Evolutionary conservation across 2,797 vertebrate genomes (phyloP), one percentile per base, ranked within the genome.

Genomic region (Lacerta viridis): DNA sequence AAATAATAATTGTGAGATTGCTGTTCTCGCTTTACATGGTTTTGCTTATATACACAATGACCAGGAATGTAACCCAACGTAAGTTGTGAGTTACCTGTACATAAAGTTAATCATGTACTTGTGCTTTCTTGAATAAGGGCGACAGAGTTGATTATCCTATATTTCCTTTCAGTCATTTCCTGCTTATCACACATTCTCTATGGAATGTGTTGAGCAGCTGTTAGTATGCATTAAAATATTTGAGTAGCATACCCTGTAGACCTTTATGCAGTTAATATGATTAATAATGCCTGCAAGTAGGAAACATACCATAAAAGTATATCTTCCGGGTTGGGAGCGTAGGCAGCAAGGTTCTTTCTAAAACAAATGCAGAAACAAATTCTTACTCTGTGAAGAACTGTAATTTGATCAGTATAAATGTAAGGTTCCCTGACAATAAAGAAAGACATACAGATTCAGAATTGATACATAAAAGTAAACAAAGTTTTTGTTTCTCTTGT

Each of bases 181-280:
- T 88, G 74, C 0, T 5, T 91, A 76, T 93, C 18, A 7, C 83
- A 1, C 89, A 36, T 93, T 91, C 82, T 93, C 59, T 33, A 50
- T 61, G 55, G 90, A 68, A 81, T 93, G 10, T 77, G 83, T 87
- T 88, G 91, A 89, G 76, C 91, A 95, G 92, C 87, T 91, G 89
- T 69, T 94, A 50, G 86, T 93, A 20, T 66, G 9, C 86, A 5
- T 93, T 90, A 59, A 85, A 92, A 81, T 74, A 86, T 90, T 88
- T 5, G 59, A 87, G 59, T 25, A 43, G 43, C 13, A 86, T 64
- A 33, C 66, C 18, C 8, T 85, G 81, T 64, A 88, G 72, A 36
- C 78, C 61, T n/a, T 82, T 41, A 50, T n/a, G 27, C 13, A 36
- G 3, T 84, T 39, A 25, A 18, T 75, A 36, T 9, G n/a, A 6